Evolutionary conservation across 2,113 vertebrate species (phyloP), one percentile per base, ranked within the genome.

Genomic region (Tichodroma muraria): DNA sequence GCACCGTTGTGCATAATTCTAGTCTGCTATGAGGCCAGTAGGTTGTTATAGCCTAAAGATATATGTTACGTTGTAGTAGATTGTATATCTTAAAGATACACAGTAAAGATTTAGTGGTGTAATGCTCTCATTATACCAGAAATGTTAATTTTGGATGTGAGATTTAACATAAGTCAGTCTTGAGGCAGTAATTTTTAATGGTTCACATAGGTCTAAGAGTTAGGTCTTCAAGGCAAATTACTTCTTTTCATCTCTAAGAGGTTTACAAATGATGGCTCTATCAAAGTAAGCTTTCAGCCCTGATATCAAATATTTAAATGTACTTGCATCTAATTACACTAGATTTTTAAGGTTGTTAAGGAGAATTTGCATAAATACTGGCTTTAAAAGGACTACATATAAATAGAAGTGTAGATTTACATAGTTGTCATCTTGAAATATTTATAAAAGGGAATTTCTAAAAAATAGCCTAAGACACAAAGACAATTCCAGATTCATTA

Each of bases 191-290:
- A 87, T 84, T 65, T 72, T 94, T 93, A 83, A 78, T 78, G 76
- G 22, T 91, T 95, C 50, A 35, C 8, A 20, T 69, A 84, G 54
- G 28, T 78, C 85, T 82, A 77, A 56, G 64, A 91, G 37, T 15
- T 47, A 77, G 22, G 28, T 68, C 79, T 95, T 80, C 72, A 64
- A 63, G 80, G 64, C 64, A 94, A 88, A 83, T 66, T 16, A 42
- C 45, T 92, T 56, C 76, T 95, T 90, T 85, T 87, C 31, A 92
- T 95, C 83, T 95, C 57, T 75, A 89, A 88, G 82, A 82, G 70
- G 88, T 69, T 96, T 94, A 93, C 66, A 95, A 94, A 92, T 90
- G 79, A 92, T 10, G 12, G 31, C 17, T 19, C 59, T 70, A 60
- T n/a, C 75, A 35, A 59, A 37, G 64, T 49, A 75, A 93, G 91